Evolutionary conservation across 2,113 vertebrate species (phyloP).

Genomic region (Leuciscus idus): DNA sequence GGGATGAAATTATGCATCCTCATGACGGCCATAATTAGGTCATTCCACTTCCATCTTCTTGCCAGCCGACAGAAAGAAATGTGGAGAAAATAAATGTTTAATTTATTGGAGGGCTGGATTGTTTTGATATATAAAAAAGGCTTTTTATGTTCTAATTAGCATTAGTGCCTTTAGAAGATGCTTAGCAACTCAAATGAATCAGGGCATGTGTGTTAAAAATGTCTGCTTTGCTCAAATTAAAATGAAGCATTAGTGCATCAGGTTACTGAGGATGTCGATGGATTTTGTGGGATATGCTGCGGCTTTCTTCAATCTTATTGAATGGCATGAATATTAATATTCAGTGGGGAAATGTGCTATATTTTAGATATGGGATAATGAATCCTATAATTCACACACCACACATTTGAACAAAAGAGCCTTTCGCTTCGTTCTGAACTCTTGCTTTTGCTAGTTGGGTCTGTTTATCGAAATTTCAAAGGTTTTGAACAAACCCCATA

Average conservation of each 20-base stretch:
- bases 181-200: conserved; percentile 42
- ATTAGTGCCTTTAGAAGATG: conserved; percentile 44
- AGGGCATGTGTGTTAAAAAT: conserved; percentile 17
- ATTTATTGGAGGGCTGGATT: conserved; percentile 30
- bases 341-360: background rate
- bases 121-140: conserved; percentile 48
- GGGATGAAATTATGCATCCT: conserved; percentile 59
- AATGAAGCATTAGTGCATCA: background rate
- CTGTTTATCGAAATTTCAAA: background rate
- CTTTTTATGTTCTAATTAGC: conserved; percentile 59
- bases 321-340: background rate
- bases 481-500: background rate
- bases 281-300: background rate
- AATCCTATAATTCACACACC: background rate
- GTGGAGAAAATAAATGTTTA: conserved; percentile 51
- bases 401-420: background rate
- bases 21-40: conserved; percentile 60
- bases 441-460: background rate
- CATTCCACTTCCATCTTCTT: conserved; percentile 49
- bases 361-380: background rate
- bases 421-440: background rate
- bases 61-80: conserved; percentile 36
- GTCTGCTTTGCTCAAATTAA: conserved; percentile 29
- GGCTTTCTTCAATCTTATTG: background rate
- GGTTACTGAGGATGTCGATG: background rate